Evolutionary conservation across 2,113 vertebrate genomes (phyloP).

Genomic region (Corythornis madagascariensis): DNA sequence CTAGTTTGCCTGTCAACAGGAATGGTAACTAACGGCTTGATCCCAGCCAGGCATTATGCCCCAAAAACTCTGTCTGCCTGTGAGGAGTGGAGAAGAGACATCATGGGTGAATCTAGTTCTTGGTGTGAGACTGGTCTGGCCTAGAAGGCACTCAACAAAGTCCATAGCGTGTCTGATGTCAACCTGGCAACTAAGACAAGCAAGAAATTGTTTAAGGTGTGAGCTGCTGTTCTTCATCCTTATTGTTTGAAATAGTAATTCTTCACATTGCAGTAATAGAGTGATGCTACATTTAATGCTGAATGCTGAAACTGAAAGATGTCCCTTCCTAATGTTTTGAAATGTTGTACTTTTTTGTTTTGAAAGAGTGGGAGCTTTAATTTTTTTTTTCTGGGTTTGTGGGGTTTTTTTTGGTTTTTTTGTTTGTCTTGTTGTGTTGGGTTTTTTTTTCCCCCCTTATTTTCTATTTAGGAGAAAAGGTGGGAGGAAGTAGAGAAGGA

Average conservation of each 20-base stretch:
- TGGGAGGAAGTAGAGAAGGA: slow-evolving; percentile 52
- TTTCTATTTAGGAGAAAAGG: slow-evolving; percentile 54
- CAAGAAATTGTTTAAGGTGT: not conserved
- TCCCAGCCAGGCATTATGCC: slow-evolving; percentile 43
- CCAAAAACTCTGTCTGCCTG: slow-evolving; percentile 39
- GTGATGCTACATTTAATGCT: not conserved
- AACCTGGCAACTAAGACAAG: not conserved
- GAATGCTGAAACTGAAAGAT: not conserved
- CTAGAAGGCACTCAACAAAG: not conserved
- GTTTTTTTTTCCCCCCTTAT: not conserved
- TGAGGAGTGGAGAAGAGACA: not conserved
- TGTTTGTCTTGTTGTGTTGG: not conserved
- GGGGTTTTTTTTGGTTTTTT: not conserved
- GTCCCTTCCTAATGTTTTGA: slow-evolving; percentile 31
- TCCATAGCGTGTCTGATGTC: not conserved
- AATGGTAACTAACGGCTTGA: slow-evolving; percentile 45
- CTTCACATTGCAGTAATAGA: not conserved
- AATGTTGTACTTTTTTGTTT: not conserved
- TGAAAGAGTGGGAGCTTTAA: slow-evolving; percentile 28
- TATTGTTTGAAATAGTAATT: not conserved
- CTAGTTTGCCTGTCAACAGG: slow-evolving; percentile 69
- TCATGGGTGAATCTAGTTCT: not conserved
- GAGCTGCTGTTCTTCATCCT: not conserved
- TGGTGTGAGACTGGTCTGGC: not conserved
- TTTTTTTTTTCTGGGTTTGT: slow-evolving; percentile 31